phyloP scores from a whole-genome alignment of 1,140 invertebrate genomes.

The Drosophila saltans region DNA sequence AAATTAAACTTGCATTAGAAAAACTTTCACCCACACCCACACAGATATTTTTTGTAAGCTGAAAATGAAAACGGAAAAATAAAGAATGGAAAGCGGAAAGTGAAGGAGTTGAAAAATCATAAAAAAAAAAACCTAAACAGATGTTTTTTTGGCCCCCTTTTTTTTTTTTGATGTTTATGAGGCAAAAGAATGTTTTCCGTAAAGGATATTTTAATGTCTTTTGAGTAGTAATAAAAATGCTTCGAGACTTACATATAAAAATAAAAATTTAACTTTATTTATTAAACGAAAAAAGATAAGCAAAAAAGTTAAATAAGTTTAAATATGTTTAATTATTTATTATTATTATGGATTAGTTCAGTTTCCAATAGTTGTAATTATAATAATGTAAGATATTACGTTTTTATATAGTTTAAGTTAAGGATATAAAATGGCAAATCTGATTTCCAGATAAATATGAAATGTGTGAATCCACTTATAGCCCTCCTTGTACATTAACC shows the following conservation, averaged over 20 bases:
- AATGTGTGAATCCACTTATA: background rate
- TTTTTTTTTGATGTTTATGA: conserved; percentile 59
- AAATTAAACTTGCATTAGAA: conserved; percentile 80
- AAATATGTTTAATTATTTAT: background rate
- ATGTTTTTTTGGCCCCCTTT: conserved; percentile 42
- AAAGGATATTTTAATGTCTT: conserved; percentile 65
- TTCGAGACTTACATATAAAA: background rate
- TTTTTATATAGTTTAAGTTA: no score
- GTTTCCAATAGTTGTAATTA: no score
- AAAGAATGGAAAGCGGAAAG: conserved; percentile 18
- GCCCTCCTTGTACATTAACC: background rate
- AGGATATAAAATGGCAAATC: background rate
- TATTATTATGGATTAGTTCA: no score
- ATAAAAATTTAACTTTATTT: background rate
- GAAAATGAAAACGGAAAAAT: background rate
- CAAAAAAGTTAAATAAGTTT: background rate
- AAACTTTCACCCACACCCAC: conserved; percentile 23
- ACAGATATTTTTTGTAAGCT: conserved; percentile 31
- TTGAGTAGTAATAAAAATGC: conserved; percentile 64
- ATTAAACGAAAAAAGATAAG: background rate
- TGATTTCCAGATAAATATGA: background rate
- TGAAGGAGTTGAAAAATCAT: conserved; percentile 37
- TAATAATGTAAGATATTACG: no score
- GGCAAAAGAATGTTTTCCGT: conserved; percentile 39
- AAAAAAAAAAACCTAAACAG: conserved; percentile 63